Percentiles rank a stretch among this genome's conserved stretches.
These are phyloP conservation scores for Cephus sareptanus DNA, from an alignment of 2,888 invertebrate species.

Conservation along the genomic window DNA sequence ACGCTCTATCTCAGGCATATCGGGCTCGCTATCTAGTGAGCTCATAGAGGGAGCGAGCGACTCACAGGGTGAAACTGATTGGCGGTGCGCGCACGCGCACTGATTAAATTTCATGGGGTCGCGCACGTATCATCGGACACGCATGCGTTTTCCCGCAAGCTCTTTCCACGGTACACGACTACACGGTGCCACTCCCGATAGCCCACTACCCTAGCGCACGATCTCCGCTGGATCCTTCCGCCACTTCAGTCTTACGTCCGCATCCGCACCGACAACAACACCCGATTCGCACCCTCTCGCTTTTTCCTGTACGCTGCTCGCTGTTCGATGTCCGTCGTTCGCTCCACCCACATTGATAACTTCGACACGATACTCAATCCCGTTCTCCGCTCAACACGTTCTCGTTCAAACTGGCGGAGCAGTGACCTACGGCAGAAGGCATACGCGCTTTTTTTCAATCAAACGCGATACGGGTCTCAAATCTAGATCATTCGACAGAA, in stretches of 20 bases:
- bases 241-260: constrained; percentile 62
- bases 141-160: constrained; percentile 11
- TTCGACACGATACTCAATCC: not conserved
- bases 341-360: not conserved
- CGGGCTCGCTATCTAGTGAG: not conserved
- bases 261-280: constrained; percentile 59
- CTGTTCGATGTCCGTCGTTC: not conserved
- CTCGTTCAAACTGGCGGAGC: not conserved
- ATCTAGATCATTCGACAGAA: not conserved
- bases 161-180: not conserved
- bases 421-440: not conserved
- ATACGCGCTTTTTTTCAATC: not conserved
- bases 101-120: constrained; percentile 23
- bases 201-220: constrained; percentile 29
- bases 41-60: not conserved
- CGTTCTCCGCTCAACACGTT: not conserved
- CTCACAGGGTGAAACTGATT: not conserved
- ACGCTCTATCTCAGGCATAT: not conserved
- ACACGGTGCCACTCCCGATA: constrained; percentile 38
- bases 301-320: constrained; percentile 8
- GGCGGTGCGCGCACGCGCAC: not conserved
- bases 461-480: not conserved
- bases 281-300: constrained; percentile 31
- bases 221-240: constrained; percentile 45
- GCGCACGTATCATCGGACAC: constrained; percentile 25